Evolutionary conservation across 2,888 invertebrate species (phyloP).

Genomic region (Epinotia nisella): DNA sequence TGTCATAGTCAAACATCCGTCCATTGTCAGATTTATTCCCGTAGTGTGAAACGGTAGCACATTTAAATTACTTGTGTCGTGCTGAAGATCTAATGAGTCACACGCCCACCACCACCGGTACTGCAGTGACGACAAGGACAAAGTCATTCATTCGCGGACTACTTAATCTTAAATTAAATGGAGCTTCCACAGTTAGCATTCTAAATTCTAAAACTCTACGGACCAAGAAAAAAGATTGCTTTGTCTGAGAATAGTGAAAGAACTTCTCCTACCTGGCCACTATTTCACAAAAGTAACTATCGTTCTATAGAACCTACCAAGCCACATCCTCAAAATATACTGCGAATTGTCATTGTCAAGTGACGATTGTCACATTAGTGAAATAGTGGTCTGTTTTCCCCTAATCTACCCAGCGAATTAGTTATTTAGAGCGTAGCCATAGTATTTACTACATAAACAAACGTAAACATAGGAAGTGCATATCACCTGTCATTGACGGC

Average conservation of each 20-base stretch:
- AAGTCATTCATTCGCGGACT: slow-evolving; percentile 15
- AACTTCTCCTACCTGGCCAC: too few species aligned
- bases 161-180: not conserved
- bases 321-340: too few species aligned
- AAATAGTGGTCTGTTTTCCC: too few species aligned
- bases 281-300: too few species aligned
- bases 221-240: too few species aligned
- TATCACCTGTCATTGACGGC: slow-evolving; percentile 28
- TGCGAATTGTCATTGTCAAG: too few species aligned
- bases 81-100: slow-evolving; percentile 28
- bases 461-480: slow-evolving; percentile 32
- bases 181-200: not conserved
- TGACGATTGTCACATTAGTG: too few species aligned
- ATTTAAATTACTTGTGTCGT: slow-evolving; percentile 9
- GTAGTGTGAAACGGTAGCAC: not conserved
- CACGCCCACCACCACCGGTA: slow-evolving; percentile 20
- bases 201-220: too few species aligned
- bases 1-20: too few species aligned
- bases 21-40: not conserved
- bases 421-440: not conserved
- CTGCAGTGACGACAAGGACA: slow-evolving; percentile 19
- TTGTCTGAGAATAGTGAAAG: too few species aligned
- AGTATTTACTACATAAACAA: slow-evolving; percentile 11
- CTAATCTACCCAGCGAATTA: too few species aligned
- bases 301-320: too few species aligned